A percentile compares a stretch with the other conserved stretches of the same genome.
phyloP scores from a whole-genome alignment of 2,888 invertebrate genomes.

The Lepidonotus clava region DNA sequence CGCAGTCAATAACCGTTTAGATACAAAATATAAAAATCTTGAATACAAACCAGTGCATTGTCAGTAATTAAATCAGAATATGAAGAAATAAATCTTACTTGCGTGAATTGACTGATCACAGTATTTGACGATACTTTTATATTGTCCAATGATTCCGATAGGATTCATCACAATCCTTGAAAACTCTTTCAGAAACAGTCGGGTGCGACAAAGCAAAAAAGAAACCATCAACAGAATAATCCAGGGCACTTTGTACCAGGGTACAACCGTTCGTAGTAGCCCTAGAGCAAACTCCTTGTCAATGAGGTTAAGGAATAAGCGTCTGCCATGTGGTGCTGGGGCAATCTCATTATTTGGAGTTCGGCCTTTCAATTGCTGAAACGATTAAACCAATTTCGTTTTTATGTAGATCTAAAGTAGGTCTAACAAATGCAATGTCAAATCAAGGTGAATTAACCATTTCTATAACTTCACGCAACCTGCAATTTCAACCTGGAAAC shows the following conservation, averaged over 20 bases:
- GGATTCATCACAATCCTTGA: neutral
- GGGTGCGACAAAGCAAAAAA: neutral
- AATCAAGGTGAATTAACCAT: too few species aligned
- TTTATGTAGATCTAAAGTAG: neutral
- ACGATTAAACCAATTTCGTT: neutral
- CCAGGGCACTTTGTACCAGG: constrained; percentile 31
- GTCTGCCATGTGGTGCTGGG: neutral
- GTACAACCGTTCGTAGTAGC: neutral
- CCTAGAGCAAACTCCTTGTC: constrained; percentile 26
- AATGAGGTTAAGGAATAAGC: neutral
- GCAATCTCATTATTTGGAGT: neutral
- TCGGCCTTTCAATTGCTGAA: neutral
- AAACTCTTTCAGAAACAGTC: constrained; percentile 22
- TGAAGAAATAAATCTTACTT: neutral
- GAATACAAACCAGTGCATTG: too few species aligned
- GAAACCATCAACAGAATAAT: neutral
- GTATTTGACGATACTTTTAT: neutral
- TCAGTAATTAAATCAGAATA: neutral
- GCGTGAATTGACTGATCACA: constrained; percentile 17
- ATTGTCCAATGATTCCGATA: constrained; percentile 15
- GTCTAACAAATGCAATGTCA: neutral
- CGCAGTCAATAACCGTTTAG: too few species aligned
- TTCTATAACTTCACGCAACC: neutral
- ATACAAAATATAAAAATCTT: too few species aligned
- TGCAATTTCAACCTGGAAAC: neutral